These are phyloP conservation scores for Thalassarche chlororhynchos DNA, from an alignment of 2,113 vertebrate species.

Conservation along the genomic window DNA sequence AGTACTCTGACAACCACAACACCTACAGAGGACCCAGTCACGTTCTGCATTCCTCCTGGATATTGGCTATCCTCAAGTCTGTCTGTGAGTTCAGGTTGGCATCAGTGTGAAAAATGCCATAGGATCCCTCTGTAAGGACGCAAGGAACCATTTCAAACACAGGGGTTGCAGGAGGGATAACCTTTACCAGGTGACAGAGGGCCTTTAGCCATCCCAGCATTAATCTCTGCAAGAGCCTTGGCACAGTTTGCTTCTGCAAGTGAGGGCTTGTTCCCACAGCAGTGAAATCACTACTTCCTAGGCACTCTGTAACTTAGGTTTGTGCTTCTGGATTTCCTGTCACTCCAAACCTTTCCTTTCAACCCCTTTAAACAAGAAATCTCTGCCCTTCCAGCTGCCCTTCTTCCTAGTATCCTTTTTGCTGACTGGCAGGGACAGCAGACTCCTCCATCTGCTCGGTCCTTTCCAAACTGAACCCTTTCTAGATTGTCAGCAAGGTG, in stretches of 20 bases:
- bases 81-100: not conserved
- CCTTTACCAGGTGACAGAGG: not conserved
- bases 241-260: not conserved
- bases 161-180: not conserved
- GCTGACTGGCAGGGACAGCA: not conserved
- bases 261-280: not conserved
- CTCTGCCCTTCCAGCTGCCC: not conserved
- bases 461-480: not conserved
- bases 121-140: not conserved
- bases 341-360: not conserved
- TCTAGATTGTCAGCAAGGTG: not conserved
- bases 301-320: not conserved
- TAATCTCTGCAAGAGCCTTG: not conserved
- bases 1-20: not conserved
- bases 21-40: not conserved
- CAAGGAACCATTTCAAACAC: not conserved
- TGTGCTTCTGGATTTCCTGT: not conserved
- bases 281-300: not conserved
- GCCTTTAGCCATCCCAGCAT: not conserved
- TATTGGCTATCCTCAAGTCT: not conserved
- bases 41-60: not conserved
- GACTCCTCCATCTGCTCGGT: not conserved
- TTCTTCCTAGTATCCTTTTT: not conserved
- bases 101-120: not conserved
- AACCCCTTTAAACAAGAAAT: not conserved